Evolutionary conservation across 2,797 vertebrate species (phyloP).

Genomic region (Ctenosaura bakeri): DNA sequence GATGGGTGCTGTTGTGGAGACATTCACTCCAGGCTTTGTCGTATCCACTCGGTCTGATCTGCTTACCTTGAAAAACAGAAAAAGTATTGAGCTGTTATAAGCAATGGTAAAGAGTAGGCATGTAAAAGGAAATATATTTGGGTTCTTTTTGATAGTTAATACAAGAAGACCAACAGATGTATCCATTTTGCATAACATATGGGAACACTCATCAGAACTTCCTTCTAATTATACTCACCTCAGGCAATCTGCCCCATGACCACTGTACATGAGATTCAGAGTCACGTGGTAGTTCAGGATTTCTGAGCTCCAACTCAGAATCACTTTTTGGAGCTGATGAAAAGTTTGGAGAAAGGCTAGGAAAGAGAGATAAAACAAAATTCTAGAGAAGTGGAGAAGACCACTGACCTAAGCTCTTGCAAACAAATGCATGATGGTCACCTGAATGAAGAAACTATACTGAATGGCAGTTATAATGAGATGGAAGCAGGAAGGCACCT

Average conservation of each 20-base stretch:
- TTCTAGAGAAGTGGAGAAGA: not conserved
- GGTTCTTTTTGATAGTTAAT: not conserved
- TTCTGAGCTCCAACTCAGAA: constrained; percentile 90
- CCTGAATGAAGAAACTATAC: not conserved
- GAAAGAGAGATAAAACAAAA: constrained; percentile 29
- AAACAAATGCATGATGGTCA: not conserved
- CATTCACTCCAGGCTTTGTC: not conserved
- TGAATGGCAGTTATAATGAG: not conserved
- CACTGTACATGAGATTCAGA: constrained; percentile 89
- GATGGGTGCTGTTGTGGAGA: not conserved
- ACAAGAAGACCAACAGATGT: not conserved
- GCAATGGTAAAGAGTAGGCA: too few species aligned
- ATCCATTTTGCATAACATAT: not conserved
- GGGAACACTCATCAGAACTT: not conserved
- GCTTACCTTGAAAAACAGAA: constrained; percentile 68
- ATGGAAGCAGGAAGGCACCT: not conserved
- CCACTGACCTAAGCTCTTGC: not conserved
- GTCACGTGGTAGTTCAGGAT: constrained; percentile 71
- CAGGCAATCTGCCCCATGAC: constrained; percentile 94
- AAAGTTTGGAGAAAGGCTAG: constrained; percentile 77
- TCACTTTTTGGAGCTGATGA: constrained; percentile 89
- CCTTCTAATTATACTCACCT: constrained; percentile 77
- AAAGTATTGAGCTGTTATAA: not conserved
- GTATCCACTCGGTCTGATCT: constrained; percentile 53
- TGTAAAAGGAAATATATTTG: too few species aligned